Conservation (phyloP, 2,888 invertebrate genomes). For the Drosophila atripex region DNA sequence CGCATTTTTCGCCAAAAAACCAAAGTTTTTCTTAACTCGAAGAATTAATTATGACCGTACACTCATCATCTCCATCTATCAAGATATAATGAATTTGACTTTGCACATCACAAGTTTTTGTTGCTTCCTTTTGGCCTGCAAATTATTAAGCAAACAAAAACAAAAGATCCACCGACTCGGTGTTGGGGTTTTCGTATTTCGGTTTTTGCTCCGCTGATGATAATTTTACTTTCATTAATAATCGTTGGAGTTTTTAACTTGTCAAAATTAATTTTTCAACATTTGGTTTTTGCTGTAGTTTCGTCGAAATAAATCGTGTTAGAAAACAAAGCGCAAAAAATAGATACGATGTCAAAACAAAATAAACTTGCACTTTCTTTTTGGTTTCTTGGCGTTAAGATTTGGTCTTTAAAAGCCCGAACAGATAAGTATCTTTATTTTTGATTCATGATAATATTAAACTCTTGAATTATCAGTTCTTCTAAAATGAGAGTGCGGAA, state of each 20-base stretch:
- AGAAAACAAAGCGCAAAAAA: slow-evolving; percentile 3
- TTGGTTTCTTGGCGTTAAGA: slow-evolving; percentile 36
- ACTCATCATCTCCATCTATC: slow-evolving; percentile 42
- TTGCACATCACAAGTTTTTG: slow-evolving; percentile 20
- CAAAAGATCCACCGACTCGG: slow-evolving; percentile 14
- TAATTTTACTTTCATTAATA: slow-evolving; percentile 73
- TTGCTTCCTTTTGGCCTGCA: slow-evolving; percentile 10
- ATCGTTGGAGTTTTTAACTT: slow-evolving; percentile 39
- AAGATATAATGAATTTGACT: slow-evolving; percentile 44
- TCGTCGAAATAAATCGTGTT: slow-evolving; percentile 57
- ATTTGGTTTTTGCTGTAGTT: slow-evolving; percentile 16
- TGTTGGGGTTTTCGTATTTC: slow-evolving; percentile 1
- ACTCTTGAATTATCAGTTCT: not conserved
- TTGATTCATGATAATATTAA: not conserved
- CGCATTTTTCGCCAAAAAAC: slow-evolving; percentile 43
- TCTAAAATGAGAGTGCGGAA: not conserved
- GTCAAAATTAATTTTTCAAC: slow-evolving; percentile 66
- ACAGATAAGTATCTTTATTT: not conserved
- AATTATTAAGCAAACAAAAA: slow-evolving; percentile 27
- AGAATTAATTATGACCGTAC: slow-evolving; percentile 38
- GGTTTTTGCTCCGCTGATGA: slow-evolving; percentile 34
- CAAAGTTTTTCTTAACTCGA: slow-evolving; percentile 52
- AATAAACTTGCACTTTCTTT: slow-evolving; percentile 66
- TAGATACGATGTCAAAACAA: not conserved
- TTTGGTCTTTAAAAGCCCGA: slow-evolving; percentile 25